Base-by-base conservation (phyloP, 1,140 invertebrate genomes). In the Druon quercuslanigerum region DNA sequence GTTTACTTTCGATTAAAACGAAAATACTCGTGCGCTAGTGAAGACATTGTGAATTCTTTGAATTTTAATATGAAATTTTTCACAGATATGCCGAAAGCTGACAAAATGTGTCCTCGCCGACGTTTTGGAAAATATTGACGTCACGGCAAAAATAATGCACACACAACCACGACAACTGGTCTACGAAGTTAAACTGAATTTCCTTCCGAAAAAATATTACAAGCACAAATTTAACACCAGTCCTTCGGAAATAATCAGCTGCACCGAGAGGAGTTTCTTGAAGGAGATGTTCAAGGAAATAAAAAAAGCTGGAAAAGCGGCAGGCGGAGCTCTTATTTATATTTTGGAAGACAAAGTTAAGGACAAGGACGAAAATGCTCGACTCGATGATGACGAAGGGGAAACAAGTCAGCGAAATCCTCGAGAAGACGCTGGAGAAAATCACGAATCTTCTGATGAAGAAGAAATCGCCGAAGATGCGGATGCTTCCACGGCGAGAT, bases 81-180 rank as follows among this genome's bases (percentile, higher is more conserved):
- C 9, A 46, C 40, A 46, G 40, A 46, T 46, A 11, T 46, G 40
- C 40, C 40, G 94, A 46, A 94, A 93, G 77, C 90, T 99, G 1
- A 97, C 94, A 19, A 94, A 93, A 84, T 96, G 98, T 1, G 94
- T 94, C 0, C 87, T 99, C 3, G 89, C 93, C 12, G 94, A 98
- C 91, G 95, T 99, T 33, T 85, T 98, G 57, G 94, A 96, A 85
- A 93, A 94, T 81, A 93, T 97, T 12, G 91, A 94, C 50, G 94
- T 97, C 1, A 91, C 91, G 40, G 94, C 94, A 73, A 91, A 92
- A 83, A 86, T 97, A 46, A 90, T 93, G 2, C 87, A 93, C 7
- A 83, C 87, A 8, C 93, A 94, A 0, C 78, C 92, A 1, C 91
- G 94, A 77, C 88, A 84, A 75, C 86, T 94, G 74, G 87, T 92